Evolutionary conservation across 1,140 invertebrate genomes (phyloP), one percentile per base, ranked within the genome.

Genomic region (Ladona fulva): DNA sequence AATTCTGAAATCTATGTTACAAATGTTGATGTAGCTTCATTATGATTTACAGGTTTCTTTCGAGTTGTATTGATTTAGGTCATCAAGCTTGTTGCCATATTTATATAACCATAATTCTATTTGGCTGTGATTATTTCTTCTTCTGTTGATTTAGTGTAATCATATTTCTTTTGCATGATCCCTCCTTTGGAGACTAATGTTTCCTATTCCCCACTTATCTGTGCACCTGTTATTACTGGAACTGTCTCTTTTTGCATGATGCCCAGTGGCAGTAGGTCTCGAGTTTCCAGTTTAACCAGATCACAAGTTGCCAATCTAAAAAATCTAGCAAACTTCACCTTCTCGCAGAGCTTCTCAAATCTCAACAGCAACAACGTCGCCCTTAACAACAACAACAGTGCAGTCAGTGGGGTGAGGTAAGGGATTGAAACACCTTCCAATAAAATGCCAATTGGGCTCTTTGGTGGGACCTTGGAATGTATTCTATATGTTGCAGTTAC

Each of bases 251-350:
- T 37, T 25, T 42, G 74, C 74, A 25, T 73, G 24, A 59, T 25
- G 76, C 24, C 42, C 76, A 83, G 81, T 79, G 82, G 84, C 81
- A 85, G 82, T 85, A 85, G 86, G 81, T 86, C 85, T 82, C 85
- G 87, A 82, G 86, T 88, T 80, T 86, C 87, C 81, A 88, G 87
- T 81, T 84, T 88, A 81, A 88, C 87, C 79, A 86, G 85, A 83
- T 85, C 86, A 78, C 87, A 88, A 85, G 87, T 88, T 76, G 83
- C 86, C 80, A 85, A 86, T 74, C 83, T 89, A 80, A 88, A 87
- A 85, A 87, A 85, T 78, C 83, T 88, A 81, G 83, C 86, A 80
- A 84, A 82, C 80, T 87, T 88, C 84, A 86, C 86, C 84, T 87
- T 88, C 84, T 84, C 86, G 80, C 83, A 85, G 82, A 84, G 80